Conservation (phyloP, 2,888 invertebrate genomes). For the Scaeva pyrastri region DNA sequence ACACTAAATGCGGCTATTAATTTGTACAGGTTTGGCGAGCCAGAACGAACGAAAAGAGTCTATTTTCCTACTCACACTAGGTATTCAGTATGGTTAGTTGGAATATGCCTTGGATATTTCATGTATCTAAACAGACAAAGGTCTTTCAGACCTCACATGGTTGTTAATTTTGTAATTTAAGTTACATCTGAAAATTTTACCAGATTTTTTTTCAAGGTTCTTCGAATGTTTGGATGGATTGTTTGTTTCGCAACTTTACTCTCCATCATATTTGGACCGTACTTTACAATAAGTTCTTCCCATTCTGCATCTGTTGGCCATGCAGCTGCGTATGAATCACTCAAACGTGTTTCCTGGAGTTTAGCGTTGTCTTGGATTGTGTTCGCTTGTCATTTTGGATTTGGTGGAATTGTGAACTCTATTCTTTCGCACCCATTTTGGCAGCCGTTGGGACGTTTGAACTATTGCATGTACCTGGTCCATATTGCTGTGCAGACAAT, state of each 20-base stretch:
- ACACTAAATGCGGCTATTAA: too few species aligned
- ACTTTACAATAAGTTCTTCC: slow-evolving; percentile 18
- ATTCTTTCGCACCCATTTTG: slow-evolving; percentile 73
- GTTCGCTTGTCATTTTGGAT: slow-evolving; percentile 75
- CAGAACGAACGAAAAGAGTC: slow-evolving; percentile 39
- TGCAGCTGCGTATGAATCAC: slow-evolving; percentile 63
- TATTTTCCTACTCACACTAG: slow-evolving; percentile 79
- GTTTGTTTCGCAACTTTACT: slow-evolving; percentile 39
- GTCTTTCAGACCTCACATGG: slow-evolving; percentile 68
- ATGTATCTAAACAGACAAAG: slow-evolving; percentile 75
- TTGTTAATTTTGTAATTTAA: neutral
- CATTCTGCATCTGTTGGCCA: slow-evolving; percentile 36
- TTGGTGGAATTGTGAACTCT: slow-evolving; percentile 74
- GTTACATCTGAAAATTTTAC: neutral
- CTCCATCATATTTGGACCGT: slow-evolving; percentile 55
- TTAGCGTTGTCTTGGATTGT: slow-evolving; percentile 76
- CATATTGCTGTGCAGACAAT: slow-evolving; percentile 67
- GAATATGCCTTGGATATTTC: slow-evolving; percentile 79
- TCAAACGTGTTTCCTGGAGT: slow-evolving; percentile 72
- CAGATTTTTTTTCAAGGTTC: slow-evolving; percentile 2
- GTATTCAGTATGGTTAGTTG: slow-evolving; percentile 80
- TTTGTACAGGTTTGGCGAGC: neutral
- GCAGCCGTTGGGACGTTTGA: slow-evolving; percentile 75
- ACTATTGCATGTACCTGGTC: slow-evolving; percentile 72
- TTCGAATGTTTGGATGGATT: slow-evolving; percentile 55